Evolutionary conservation across 2,113 vertebrate genomes (phyloP), one percentile per base, ranked within the genome.

Genomic region (Diphyllodes magnificus): DNA sequence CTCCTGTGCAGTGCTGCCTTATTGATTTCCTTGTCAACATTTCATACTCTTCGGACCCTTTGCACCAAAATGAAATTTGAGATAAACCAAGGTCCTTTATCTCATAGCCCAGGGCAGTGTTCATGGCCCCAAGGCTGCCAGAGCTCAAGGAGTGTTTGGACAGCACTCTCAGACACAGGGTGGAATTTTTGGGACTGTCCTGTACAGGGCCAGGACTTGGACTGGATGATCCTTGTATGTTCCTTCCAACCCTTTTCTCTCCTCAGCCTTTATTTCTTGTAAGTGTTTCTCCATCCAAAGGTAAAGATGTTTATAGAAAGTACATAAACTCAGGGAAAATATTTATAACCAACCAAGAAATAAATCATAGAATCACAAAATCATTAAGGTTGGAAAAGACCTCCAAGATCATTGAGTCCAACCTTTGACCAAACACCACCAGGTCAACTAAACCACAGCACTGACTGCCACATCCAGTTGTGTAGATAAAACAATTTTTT

Each of bases 21-120:
- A 83, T 37, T 44, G 90, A 94, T 88, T 78, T 88, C n/a, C 39
- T 53, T 30, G 49, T 57, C 3, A 5, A 49, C 11, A 22, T 25
- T 18, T 81, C 28, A 20, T 21, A 18, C 0, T 0, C 35, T 44
- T 35, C 13, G 15, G 59, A 73, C 3, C 8, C 37, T 70, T 59
- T 35, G 15, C 8, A 7, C 30, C 68, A 83, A 94, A 90, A 77
- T 9, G 15, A 39, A 64, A 75, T 50, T 39, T 88, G 47, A 42
- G 45, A 25, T 76, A 49, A 81, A 83, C 33, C 47, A 39, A 54
- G 7, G 35, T 86, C 45, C 35, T 25, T 90, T 61, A 24, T 22
- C 39, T 80, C 71, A 30, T 2, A 57, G 33, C 27, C 47, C 53
- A 40, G 69, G 33, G 37, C 13, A 45, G 45, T 45, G 45, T 7